Percentiles rank a stretch among this genome's conserved stretches.
Conservation (phyloP, 2,888 invertebrate species). For the Merodon equestris region DNA sequence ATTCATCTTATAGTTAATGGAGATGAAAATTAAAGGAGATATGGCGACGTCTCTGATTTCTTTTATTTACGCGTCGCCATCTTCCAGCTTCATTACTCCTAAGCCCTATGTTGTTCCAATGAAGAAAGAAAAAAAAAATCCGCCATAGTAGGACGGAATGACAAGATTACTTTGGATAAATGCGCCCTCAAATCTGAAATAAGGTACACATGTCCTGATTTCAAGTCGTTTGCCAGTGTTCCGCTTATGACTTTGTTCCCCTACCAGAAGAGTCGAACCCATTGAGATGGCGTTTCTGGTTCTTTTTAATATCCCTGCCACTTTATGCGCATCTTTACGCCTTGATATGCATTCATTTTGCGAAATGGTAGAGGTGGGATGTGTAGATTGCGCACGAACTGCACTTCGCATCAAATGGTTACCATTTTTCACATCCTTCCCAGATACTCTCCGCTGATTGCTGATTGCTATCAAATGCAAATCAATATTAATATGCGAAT, state of each 20-base stretch:
- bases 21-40: conserved; percentile 68
- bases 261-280: conserved; percentile 16
- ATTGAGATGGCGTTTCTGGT: conserved; percentile 20
- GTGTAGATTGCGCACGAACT: conserved; percentile 7
- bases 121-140: conserved; percentile 18
- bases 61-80: conserved; percentile 48
- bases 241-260: conserved; percentile 20
- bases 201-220: conserved; percentile 65
- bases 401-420: conserved; percentile 2
- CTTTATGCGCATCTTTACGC: background rate
- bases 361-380: conserved; percentile 41
- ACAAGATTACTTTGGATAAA: conserved; percentile 52
- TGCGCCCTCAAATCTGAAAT: conserved; percentile 53
- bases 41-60: conserved; percentile 67
- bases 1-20: conserved; percentile 68
- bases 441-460: background rate
- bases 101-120: background rate
- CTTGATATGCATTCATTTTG: conserved; percentile 38
- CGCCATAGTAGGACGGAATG: conserved; percentile 2
- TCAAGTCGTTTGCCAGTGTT: conserved; percentile 49
- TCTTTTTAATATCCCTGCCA: conserved; percentile 29
- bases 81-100: conserved; percentile 16
- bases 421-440: conserved; percentile 6
- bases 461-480: conserved; percentile 58
- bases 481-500: conserved; percentile 62